phyloP scores from a whole-genome alignment of 2,888 invertebrate genomes.

The Nymphalis urticae region DNA sequence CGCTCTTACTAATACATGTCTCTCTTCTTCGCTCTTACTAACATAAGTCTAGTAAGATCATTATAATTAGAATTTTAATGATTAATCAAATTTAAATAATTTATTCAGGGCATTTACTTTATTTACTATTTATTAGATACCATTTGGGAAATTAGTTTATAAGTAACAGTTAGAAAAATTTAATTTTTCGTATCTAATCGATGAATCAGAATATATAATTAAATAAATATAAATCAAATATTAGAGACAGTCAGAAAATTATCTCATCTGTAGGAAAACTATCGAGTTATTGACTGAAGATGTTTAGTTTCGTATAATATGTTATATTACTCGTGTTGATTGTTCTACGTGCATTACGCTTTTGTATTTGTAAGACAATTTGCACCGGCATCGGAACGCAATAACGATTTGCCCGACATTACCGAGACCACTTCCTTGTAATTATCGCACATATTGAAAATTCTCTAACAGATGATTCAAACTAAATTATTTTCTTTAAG shows the following conservation, averaged over 20 bases:
- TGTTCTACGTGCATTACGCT: neutral
- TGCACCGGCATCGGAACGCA: slow-evolving; percentile 2
- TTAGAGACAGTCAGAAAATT: neutral
- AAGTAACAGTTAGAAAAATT: too few species aligned
- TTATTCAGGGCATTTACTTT: too few species aligned
- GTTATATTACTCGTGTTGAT: too few species aligned
- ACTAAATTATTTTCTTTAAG: neutral
- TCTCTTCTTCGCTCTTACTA: too few species aligned
- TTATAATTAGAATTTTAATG: too few species aligned
- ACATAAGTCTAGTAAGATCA: too few species aligned
- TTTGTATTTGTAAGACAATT: neutral
- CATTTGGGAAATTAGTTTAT: too few species aligned
- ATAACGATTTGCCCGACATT: slow-evolving; percentile 1
- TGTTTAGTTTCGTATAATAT: neutral
- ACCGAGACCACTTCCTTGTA: slow-evolving; percentile 1
- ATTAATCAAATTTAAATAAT: too few species aligned
- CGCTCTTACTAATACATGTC: too few species aligned
- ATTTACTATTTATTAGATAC: too few species aligned
- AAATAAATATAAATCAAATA: neutral
- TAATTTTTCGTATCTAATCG: too few species aligned
- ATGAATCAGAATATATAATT: too few species aligned
- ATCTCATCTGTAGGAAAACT: neutral
- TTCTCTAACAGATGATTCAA: neutral
- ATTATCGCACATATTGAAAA: slow-evolving; percentile 4
- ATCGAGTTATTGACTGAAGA: neutral